Conservation (phyloP, 53 echinoderm and acorn worm genomes). For the Patiria pectinifera region DNA sequence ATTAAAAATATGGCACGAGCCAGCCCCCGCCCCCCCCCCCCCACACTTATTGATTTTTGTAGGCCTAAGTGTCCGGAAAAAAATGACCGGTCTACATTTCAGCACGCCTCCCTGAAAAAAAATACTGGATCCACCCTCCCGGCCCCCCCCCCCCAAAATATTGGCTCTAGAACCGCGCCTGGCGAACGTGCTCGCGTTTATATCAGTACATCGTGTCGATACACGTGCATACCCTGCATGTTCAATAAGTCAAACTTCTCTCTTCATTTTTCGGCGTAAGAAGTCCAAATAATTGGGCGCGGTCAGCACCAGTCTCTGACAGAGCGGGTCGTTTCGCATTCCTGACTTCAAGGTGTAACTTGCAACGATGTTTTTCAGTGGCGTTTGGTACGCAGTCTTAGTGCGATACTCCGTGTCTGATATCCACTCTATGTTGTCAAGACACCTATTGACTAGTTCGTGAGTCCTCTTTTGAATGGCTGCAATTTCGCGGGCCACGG, state of each 20-base stretch:
- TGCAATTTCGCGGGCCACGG: constrained; percentile 5
- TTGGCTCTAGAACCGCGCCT: no score
- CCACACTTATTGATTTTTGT: no score
- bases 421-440: constrained; percentile 29
- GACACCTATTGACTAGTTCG: constrained; percentile 21
- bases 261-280: constrained; percentile 34
- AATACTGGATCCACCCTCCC: no score
- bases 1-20: no score
- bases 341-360: neutral
- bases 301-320: constrained; percentile 16
- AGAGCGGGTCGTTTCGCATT: constrained; percentile 3
- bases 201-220: no score
- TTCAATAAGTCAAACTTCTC: neutral
- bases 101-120: no score
- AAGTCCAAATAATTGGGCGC: constrained; percentile 21
- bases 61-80: no score
- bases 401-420: constrained; percentile 22
- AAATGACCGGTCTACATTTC: no score
- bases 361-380: constrained; percentile 30
- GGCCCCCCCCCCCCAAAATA: no score
- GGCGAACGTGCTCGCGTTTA: no score
- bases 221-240: no score
- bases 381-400: constrained; percentile 23
- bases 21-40: no score
- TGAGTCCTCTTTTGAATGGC: constrained; percentile 26